These are phyloP conservation scores for Glossophaga mutica DNA, from an alignment of 2,797 vertebrate species.

Conservation along the genomic window DNA sequence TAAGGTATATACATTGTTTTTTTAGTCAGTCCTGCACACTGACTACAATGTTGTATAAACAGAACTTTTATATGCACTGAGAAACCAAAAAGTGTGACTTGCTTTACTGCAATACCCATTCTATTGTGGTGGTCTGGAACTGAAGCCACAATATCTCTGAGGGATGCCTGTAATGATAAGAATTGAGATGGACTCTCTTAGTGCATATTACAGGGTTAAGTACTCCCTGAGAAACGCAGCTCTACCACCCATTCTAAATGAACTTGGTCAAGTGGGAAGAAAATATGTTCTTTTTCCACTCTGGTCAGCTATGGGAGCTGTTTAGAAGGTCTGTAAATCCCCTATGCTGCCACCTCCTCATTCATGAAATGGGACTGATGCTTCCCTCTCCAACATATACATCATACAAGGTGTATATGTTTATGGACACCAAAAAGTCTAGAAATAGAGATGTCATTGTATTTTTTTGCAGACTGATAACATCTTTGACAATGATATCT, in stretches of 20 bases:
- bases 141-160: background rate
- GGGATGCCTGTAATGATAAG: background rate
- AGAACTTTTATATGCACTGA: background rate
- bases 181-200: background rate
- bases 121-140: background rate
- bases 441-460: background rate
- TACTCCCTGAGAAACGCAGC: background rate
- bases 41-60: background rate
- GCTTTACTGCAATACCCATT: background rate
- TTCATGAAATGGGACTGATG: background rate
- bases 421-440: background rate
- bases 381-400: background rate
- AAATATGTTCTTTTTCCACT: background rate
- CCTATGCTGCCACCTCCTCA: background rate
- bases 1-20: background rate
- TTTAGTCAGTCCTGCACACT: background rate
- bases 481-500: background rate
- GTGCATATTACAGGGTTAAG: background rate
- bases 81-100: background rate
- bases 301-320: background rate
- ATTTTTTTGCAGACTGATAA: conserved; percentile 7
- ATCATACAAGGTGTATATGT: background rate
- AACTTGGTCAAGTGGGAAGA: conserved; percentile 14
- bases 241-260: background rate
- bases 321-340: background rate